These are phyloP conservation scores for Drosophila repletoides DNA, from an alignment of 1,140 invertebrate genomes.

Conservation along the genomic window DNA sequence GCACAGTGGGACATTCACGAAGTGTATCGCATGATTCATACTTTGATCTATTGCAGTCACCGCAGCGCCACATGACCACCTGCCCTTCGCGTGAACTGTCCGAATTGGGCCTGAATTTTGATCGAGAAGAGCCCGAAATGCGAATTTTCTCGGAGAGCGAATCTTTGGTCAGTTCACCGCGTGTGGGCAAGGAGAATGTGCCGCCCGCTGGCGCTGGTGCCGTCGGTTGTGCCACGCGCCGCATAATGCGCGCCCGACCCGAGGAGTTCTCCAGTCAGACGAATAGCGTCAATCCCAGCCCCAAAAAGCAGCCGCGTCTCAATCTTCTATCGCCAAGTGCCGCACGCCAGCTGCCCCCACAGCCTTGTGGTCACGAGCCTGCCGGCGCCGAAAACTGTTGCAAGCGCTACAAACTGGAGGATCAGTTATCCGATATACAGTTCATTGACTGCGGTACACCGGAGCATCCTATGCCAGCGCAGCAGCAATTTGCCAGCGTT, in stretches of 20 bases:
- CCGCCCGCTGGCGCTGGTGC: constrained; percentile 58
- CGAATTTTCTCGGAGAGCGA: constrained; percentile 94
- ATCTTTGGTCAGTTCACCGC: constrained; percentile 84
- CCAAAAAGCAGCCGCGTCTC: constrained; percentile 84
- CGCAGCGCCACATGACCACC: constrained; percentile 80
- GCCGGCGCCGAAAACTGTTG: constrained; percentile 83
- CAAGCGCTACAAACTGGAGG: constrained; percentile 85
- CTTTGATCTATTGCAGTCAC: constrained; percentile 88
- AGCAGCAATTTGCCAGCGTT: constrained; percentile 48
- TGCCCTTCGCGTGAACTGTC: constrained; percentile 88
- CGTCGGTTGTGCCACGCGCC: constrained; percentile 66
- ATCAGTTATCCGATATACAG: constrained; percentile 85
- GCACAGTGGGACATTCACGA: constrained; percentile 82
- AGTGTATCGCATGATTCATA: constrained; percentile 96
- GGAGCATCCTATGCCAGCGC: constrained; percentile 77
- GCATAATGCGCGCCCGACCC: constrained; percentile 82
- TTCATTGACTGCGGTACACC: constrained; percentile 87
- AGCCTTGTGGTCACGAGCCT: constrained; percentile 56
- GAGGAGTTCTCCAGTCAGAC: constrained; percentile 83
- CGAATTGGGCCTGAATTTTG: constrained; percentile 91
- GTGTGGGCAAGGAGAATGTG: constrained; percentile 83
- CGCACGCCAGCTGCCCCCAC: constrained; percentile 46
- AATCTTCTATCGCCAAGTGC: constrained; percentile 82
- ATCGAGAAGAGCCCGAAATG: constrained; percentile 92
- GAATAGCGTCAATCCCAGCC: constrained; percentile 84